Evolutionary conservation across 2,888 invertebrate genomes (phyloP).

Genomic region (Drosophila melanosoma): DNA sequence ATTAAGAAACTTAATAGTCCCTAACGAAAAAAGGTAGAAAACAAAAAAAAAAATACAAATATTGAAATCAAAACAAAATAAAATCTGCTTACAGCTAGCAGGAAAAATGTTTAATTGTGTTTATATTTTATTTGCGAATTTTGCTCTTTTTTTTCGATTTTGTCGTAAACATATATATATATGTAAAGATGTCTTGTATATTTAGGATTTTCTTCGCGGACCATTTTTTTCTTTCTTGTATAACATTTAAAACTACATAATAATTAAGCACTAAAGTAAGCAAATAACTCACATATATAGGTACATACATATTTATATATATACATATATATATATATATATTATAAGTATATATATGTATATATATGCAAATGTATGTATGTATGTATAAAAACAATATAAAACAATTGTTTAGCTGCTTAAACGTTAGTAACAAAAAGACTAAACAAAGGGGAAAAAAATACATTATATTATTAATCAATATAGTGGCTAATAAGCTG

Average conservation of each 20-base stretch:
- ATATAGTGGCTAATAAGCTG: slow-evolving; percentile 56
- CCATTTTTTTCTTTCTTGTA: slow-evolving; percentile 26
- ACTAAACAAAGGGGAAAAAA: slow-evolving; percentile 41
- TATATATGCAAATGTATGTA: slow-evolving; percentile 37
- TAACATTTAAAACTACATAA: slow-evolving; percentile 78
- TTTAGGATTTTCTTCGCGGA: slow-evolving; percentile 28
- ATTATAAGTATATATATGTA: slow-evolving; percentile 16
- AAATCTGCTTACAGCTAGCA: slow-evolving; percentile 51
- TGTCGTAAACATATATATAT: slow-evolving; percentile 43
- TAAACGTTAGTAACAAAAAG: slow-evolving; percentile 66
- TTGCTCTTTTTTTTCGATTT: slow-evolving; percentile 10
- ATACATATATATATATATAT: slow-evolving; percentile 17
- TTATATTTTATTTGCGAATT: slow-evolving; percentile 43
- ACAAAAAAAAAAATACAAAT: background rate
- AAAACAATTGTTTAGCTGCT: slow-evolving; percentile 66
- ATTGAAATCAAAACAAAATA: slow-evolving; percentile 20
- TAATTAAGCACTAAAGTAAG: slow-evolving; percentile 76
- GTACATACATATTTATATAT: slow-evolving; percentile 22
- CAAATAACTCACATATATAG: slow-evolving; percentile 37
- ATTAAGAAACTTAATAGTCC: background rate
- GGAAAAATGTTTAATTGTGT: slow-evolving; percentile 39
- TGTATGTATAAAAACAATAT: slow-evolving; percentile 52
- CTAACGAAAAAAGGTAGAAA: background rate
- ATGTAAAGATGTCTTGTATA: slow-evolving; percentile 53
- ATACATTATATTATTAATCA: slow-evolving; percentile 24